Conservation (phyloP, 2,888 invertebrate genomes). For the Rhamnusium bicolor region DNA sequence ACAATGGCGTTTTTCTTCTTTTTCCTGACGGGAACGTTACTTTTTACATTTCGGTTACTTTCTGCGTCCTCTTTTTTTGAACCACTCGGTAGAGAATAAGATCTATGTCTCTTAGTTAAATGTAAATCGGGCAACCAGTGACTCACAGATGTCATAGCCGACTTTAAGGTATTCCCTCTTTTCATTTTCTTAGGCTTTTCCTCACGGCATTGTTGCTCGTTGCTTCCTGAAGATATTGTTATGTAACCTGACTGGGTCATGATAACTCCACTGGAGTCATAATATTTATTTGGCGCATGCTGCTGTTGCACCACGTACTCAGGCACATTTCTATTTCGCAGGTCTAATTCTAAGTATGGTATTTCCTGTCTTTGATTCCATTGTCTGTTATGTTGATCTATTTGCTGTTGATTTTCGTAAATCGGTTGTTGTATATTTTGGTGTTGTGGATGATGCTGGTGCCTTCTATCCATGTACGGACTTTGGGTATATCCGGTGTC, state of each 20-base stretch:
- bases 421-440: conserved; percentile 58
- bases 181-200: conserved; percentile 80
- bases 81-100: conserved; percentile 86
- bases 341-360: conserved; percentile 70
- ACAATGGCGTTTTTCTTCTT: conserved; percentile 88
- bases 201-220: conserved; percentile 66
- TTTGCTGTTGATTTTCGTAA: conserved; percentile 64
- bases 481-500: conserved; percentile 72
- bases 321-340: conserved; percentile 73
- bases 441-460: conserved; percentile 56
- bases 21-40: conserved; percentile 68
- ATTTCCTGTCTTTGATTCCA: conserved; percentile 70
- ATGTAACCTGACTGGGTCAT: conserved; percentile 86
- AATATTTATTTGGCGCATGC: conserved; percentile 67
- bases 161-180: conserved; percentile 79
- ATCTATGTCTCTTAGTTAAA: conserved; percentile 84
- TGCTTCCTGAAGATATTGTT: conserved; percentile 78
- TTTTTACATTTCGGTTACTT: conserved; percentile 70
- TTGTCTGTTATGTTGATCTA: conserved; percentile 62
- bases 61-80: conserved; percentile 75
- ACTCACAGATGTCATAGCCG: conserved; percentile 86
- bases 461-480: conserved; percentile 64
- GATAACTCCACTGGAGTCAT: conserved; percentile 75
- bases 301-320: conserved; percentile 69
- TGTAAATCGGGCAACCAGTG: conserved; percentile 88